Conservation (phyloP, 2,113 vertebrate species). For the Paracanthobrama guichenoti region DNA sequence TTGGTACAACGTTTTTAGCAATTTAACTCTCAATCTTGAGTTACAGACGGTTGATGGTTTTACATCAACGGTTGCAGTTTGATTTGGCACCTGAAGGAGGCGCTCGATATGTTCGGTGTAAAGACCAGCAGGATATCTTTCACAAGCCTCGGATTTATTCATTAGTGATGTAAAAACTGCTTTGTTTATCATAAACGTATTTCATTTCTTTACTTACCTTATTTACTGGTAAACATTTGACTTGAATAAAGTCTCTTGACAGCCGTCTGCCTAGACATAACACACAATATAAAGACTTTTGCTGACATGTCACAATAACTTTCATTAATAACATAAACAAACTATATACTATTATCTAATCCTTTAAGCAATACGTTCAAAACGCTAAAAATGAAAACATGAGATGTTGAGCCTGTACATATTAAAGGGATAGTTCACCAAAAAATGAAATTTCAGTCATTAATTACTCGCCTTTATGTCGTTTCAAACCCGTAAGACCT, state of each 20-base stretch:
- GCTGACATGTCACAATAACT: not conserved
- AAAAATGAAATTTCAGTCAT: no score
- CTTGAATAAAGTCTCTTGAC: not conserved
- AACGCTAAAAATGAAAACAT: not conserved
- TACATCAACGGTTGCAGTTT: not conserved
- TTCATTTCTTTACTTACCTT: not conserved
- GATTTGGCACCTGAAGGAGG: not conserved
- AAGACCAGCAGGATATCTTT: not conserved
- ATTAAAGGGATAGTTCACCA: no score
- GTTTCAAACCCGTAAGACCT: no score
- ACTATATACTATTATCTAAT: not conserved
- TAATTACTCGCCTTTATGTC: no score
- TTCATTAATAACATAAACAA: not conserved
- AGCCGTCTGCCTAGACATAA: not conserved
- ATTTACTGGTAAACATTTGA: not conserved
- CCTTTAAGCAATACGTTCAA: not conserved
- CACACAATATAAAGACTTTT: not conserved
- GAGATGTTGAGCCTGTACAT: no score
- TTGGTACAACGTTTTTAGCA: not conserved
- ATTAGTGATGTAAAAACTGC: not conserved
- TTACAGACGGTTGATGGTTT: not conserved
- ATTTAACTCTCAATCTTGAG: not conserved
- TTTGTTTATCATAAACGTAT: not conserved
- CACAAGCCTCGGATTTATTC: not conserved
- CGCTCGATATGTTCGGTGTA: not conserved